phyloP scores from a whole-genome alignment of 2,797 vertebrate species.

The Oreochromis grahami region DNA sequence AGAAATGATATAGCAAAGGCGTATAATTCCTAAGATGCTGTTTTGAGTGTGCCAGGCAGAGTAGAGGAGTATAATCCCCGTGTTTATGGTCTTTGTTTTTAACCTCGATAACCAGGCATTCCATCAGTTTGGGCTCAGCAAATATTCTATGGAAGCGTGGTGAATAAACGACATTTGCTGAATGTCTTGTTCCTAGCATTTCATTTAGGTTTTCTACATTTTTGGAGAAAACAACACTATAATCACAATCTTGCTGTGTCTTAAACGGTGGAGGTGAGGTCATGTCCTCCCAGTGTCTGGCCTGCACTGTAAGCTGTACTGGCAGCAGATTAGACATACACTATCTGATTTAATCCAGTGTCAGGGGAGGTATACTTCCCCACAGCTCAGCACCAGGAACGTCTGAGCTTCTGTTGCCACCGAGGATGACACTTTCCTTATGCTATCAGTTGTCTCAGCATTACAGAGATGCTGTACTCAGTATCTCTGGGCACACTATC shows the following conservation, averaged over 20 bases:
- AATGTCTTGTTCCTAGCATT: not conserved
- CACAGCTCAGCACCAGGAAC: conserved; percentile 27
- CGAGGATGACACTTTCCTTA: conserved; percentile 3
- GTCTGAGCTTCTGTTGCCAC: conserved; percentile 32
- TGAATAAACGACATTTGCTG: not conserved
- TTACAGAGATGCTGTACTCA: not conserved
- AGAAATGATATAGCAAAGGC: not conserved
- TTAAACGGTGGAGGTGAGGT: conserved; percentile 34
- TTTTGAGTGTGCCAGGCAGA: not conserved
- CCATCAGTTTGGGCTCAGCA: not conserved
- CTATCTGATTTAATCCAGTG: conserved; percentile 72
- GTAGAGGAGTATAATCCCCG: conserved; percentile 3
- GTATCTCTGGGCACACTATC: not conserved
- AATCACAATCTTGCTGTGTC: not conserved
- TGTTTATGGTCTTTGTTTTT: conserved; percentile 12
- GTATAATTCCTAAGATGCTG: not conserved
- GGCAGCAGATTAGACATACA: conserved; percentile 66
- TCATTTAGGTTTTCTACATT: not conserved
- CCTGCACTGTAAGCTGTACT: conserved; percentile 52
- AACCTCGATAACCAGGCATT: conserved; percentile 8
- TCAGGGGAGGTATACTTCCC: conserved; percentile 43
- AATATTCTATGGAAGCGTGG: not conserved
- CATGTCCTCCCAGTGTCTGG: conserved; percentile 63
- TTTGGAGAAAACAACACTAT: not conserved
- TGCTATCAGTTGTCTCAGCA: not conserved